Evolutionary conservation across 53 echinoderm and acorn worm genomes (phyloP), one percentile per base, ranked within the genome.

Genomic region (Antedon mediterranea): DNA sequence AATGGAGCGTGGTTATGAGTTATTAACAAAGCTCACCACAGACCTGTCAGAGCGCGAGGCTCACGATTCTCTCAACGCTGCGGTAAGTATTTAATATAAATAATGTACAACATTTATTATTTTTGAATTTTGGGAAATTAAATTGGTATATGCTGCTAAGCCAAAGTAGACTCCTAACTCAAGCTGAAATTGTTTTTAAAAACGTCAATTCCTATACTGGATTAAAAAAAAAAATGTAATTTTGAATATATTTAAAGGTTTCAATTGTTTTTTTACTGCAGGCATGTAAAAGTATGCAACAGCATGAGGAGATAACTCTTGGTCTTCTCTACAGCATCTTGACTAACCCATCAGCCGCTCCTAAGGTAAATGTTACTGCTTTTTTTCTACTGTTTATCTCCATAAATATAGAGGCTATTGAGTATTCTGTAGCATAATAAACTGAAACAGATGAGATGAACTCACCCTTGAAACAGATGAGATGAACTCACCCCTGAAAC

Each of bases 301-400:
- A 91, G 72, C 91, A 95, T 83, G 95, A 95, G 71, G 95, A 95
- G 72, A 83, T 95, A 1, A 89, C 95, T 0, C 73, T 91, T 43
- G 95, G 95, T 31, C 77, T 95, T 11, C 77, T 95, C 81, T 95
- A 86, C 82, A 87, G 87, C 31, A 88, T 95, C 28, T 71, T 95
- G 29, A 89, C 91, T 15, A 87, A 91, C 57, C 85, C 89, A 29
- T 42, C 83, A 28, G 34, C 85, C 28, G 95, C 95, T 70, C 71
- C 77, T 4, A 95, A 92, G 88, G 95, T 95, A 86, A 27, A 34
- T 11, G 4, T 37, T 37, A 11, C 4, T 37, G 4, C 11, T 37
- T 11, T 4, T 6, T 37, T 11, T 37, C 11, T 6, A 37, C 37
- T 11, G 4, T 37, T 37, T 37, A n/a, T n/a, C n/a, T n/a, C n/a